phyloP scores from a whole-genome alignment of 2,888 invertebrate species.

The Caenorhabditis sp. region DNA sequence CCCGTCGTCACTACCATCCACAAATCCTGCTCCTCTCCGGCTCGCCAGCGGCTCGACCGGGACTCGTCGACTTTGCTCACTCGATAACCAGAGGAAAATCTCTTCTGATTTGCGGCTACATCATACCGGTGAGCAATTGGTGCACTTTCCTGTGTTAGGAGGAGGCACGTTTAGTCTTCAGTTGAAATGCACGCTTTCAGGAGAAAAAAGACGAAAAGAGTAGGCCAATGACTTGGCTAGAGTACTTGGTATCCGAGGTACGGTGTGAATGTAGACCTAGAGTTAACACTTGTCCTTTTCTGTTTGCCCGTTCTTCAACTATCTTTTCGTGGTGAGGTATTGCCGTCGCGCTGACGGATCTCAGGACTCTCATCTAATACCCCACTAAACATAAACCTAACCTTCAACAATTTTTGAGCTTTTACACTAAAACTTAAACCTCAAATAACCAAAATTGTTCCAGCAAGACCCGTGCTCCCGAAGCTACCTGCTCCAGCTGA shows the following conservation, averaged over 20 bases:
- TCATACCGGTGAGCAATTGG: conserved; percentile 73
- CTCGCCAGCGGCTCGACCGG: conserved; percentile 76
- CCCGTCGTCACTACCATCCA: conserved; percentile 56
- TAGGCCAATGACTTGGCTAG: conserved; percentile 13
- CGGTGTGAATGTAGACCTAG: not conserved
- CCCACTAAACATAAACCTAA: no score
- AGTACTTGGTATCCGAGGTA: conserved; percentile 6
- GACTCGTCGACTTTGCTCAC: conserved; percentile 77
- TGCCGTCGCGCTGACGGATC: no score
- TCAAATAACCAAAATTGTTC: conserved; percentile 1
- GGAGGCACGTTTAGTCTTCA: no score
- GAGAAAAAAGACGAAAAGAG: not conserved
- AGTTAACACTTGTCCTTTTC: not conserved
- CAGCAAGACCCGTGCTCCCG: conserved; percentile 62
- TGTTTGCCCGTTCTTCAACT: not conserved
- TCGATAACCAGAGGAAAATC: conserved; percentile 75
- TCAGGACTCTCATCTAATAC: no score
- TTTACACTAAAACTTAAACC: no score
- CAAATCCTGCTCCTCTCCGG: conserved; percentile 78
- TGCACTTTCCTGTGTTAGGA: no score
- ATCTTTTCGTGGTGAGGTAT: no score
- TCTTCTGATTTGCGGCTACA: conserved; percentile 75
- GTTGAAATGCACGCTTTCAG: not conserved
- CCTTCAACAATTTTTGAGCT: not conserved
- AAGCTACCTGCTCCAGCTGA: conserved; percentile 60